phyloP scores from a whole-genome alignment of 2,888 invertebrate genomes.

The Neuroscelio doddi region DNA sequence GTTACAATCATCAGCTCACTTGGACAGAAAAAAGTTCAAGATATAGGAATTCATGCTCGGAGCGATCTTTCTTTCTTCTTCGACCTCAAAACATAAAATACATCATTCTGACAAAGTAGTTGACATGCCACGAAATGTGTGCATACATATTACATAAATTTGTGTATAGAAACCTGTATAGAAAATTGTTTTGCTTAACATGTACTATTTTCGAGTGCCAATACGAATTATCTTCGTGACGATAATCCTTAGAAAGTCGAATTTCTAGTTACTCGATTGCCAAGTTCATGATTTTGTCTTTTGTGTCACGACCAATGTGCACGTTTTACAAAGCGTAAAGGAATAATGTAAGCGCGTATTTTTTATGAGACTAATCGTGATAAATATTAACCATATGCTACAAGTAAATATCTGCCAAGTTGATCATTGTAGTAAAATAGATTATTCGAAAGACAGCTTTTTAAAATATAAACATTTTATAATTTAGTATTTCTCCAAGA shows the following conservation, averaged over 20 bases:
- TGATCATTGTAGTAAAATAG: no score
- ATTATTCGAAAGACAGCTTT: no score
- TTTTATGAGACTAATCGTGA: no score
- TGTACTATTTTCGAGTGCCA: neutral
- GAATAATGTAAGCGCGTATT: no score
- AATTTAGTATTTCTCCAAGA: no score
- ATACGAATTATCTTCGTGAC: slow-evolving; percentile 2
- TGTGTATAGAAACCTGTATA: neutral
- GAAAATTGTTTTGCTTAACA: neutral
- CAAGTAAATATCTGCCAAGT: no score
- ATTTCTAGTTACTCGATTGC: slow-evolving; percentile 26
- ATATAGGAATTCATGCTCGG: slow-evolving; percentile 5
- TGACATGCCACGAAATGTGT: neutral
- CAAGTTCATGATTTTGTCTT: slow-evolving; percentile 31
- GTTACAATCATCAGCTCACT: no score
- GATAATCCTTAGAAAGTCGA: slow-evolving; percentile 33
- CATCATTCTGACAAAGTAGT: slow-evolving; percentile 1
- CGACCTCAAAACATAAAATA: slow-evolving; percentile 7
- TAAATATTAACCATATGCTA: no score
- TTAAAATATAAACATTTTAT: no score
- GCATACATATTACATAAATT: neutral
- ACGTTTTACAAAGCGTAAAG: slow-evolving; percentile 11
- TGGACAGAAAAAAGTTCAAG: no score
- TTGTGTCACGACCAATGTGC: slow-evolving; percentile 27
- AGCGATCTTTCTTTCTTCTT: neutral